Percentiles rank a stretch among this genome's conserved stretches.
Conservation (phyloP, 2,797 vertebrate species). For the Gambusia yucatana region DNA sequence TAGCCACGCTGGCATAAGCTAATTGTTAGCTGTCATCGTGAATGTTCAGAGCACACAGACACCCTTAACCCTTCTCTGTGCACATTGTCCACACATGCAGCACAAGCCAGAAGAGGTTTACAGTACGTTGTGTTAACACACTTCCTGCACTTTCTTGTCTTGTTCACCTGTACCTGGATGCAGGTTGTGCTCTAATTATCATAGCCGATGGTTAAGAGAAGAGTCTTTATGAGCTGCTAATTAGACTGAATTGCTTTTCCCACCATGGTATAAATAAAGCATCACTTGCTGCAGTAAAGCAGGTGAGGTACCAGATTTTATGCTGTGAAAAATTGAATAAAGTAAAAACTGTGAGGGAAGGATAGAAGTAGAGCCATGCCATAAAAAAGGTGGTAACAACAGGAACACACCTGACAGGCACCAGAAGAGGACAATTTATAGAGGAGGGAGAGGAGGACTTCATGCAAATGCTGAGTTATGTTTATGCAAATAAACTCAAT, state of each 20-base stretch:
- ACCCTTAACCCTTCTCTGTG: slow-evolving; percentile 44
- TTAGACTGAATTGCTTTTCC: slow-evolving; percentile 60
- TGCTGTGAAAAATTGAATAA: slow-evolving; percentile 15
- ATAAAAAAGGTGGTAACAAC: neutral
- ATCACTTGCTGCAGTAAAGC: slow-evolving; percentile 38
- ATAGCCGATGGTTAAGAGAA: slow-evolving; percentile 39
- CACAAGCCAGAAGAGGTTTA: slow-evolving; percentile 16
- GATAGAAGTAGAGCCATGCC: neutral
- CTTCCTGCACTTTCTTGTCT: slow-evolving; percentile 2
- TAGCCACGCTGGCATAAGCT: slow-evolving; percentile 69
- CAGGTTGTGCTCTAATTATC: slow-evolving; percentile 17
- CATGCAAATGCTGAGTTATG: neutral
- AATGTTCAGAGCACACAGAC: slow-evolving; percentile 63
- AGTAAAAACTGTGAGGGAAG: slow-evolving; percentile 10
- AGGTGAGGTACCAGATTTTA: slow-evolving; percentile 38
- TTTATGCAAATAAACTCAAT: neutral
- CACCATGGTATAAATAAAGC: slow-evolving; percentile 48
- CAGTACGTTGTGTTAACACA: neutral
- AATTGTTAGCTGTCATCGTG: slow-evolving; percentile 80
- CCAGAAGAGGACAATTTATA: neutral
- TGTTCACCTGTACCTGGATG: slow-evolving; percentile 9
- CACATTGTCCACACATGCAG: slow-evolving; percentile 31
- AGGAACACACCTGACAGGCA: neutral
- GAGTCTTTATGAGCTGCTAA: slow-evolving; percentile 52
- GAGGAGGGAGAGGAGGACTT: neutral